Evolutionary conservation across 2,888 invertebrate species (phyloP).

Genomic region (Smittia aterrima): DNA sequence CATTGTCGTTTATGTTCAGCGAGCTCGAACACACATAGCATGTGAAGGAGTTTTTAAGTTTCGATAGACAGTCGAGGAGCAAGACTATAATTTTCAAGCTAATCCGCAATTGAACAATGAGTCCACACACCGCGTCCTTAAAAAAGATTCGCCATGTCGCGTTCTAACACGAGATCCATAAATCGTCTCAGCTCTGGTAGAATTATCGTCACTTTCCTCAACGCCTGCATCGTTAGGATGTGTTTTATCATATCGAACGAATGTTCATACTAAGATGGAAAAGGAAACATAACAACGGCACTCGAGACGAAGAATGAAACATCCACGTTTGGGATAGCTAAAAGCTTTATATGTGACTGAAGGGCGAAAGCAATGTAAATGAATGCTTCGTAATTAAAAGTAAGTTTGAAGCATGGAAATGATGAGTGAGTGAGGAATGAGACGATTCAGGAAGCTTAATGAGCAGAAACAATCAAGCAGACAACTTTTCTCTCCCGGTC

Average conservation of each 20-base stretch:
- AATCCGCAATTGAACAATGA: conserved; percentile 16
- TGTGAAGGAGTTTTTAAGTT: conserved; percentile 13
- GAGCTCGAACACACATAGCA: background rate
- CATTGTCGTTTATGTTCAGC: background rate
- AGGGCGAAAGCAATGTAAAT: no score
- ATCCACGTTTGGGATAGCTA: background rate
- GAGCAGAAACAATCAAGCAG: conserved; percentile 1
- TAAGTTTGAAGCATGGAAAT: background rate
- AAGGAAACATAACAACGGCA: background rate
- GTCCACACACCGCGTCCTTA: background rate
- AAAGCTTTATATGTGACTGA: background rate
- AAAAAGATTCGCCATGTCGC: background rate
- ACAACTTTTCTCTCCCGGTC: background rate
- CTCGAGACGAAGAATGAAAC: background rate
- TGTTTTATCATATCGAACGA: conserved; percentile 11
- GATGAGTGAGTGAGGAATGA: background rate
- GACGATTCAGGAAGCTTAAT: background rate
- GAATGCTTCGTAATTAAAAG: background rate
- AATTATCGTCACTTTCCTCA: background rate
- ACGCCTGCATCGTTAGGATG: background rate
- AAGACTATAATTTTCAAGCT: background rate
- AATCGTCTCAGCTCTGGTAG: background rate
- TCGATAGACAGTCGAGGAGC: background rate
- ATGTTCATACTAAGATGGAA: background rate
- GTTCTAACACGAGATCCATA: background rate